Base-by-base conservation (phyloP, 2,888 invertebrate species). In the Hydroisotoma schaefferi region DNA sequence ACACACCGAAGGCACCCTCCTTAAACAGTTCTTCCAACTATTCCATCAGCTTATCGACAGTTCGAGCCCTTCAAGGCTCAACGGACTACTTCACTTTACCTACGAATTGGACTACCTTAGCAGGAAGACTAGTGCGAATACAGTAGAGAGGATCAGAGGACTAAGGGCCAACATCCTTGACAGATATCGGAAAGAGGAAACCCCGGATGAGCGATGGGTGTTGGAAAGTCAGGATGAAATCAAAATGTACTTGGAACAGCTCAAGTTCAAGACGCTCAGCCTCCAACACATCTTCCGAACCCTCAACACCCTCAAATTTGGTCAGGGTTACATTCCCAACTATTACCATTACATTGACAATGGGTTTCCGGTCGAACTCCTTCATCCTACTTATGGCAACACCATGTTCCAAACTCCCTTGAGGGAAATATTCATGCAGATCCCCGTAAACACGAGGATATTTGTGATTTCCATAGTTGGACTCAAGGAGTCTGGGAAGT, bases 401-500 rank as follows among this genome's bases (percentile, higher is more conserved):
- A 8, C n/a, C n/a, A n/a, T 52, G n/a, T 52, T 33, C 37, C 22
- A 23, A 12, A 2, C 29, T 15, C 37, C 22, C 3, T 18, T 37
- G 3, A 4, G 3, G 3, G 40, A 53, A 5, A 33, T 43, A 4
- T 25, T 53, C 10, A 38, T 20, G n/a, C 18, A 15, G 4, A 25
- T 40, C 20, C 53, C 53, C 12, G 40, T 5, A 25, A 23, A 33
- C 23, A 53, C 53, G 2, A 20, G 43, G 3, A 29, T 57, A 15
- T 52, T 57, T 26, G 57, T 57, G 25, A 29, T 57, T 40, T 57
- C 57, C 52, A 44, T 51, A 20, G 12, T 64, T 15, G 57, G 61
- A 18, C 40, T 55, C 15, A 63, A 62, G 27, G 40, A 44, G 18
- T 61, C 61, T 6, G 64, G 64, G 6, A 64, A 64, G 28, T 64